Percentiles rank a stretch among this genome's conserved stretches.
Evolutionary conservation across 2,797 vertebrate species (phyloP).

Genomic region (Spatula versicolor): DNA sequence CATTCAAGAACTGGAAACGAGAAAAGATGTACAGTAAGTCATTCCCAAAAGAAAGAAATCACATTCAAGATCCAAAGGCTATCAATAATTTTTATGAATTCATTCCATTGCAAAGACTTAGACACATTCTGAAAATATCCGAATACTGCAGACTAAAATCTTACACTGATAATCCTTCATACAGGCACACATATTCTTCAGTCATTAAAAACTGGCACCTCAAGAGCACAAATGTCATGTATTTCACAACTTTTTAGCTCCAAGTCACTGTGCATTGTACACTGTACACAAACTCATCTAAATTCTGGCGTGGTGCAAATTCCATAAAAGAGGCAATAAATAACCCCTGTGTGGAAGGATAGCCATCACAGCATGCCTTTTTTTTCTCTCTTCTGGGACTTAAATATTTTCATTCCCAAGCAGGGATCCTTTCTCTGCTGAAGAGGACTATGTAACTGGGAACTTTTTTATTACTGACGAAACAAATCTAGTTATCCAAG

Average conservation of each 20-base stretch:
- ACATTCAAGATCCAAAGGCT: not conserved
- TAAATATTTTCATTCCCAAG: not conserved
- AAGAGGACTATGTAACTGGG: not conserved
- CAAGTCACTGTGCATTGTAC: constrained; percentile 12
- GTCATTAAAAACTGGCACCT: constrained; percentile 30
- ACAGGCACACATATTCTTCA: not conserved
- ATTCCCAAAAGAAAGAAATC: not conserved
- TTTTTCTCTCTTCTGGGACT: not conserved
- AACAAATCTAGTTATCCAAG: constrained; percentile 20
- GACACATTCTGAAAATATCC: not conserved
- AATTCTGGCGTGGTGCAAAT: constrained; percentile 12
- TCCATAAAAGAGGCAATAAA: constrained; percentile 37
- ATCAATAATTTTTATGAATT: not conserved
- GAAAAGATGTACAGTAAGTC: not conserved
- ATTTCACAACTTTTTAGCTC: constrained; percentile 9
- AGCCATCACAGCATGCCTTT: constrained; percentile 14
- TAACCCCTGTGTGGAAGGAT: not conserved
- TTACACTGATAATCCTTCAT: not conserved
- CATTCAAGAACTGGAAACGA: not conserved
- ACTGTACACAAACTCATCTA: constrained; percentile 29
- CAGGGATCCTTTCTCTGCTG: not conserved
- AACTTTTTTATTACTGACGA: constrained; percentile 26
- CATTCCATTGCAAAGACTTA: not conserved
- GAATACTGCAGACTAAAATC: not conserved
- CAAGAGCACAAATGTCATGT: not conserved